These are phyloP conservation scores for Antennarius maculatus DNA, from an alignment of 2,797 vertebrate genomes.

Conservation along the genomic window DNA sequence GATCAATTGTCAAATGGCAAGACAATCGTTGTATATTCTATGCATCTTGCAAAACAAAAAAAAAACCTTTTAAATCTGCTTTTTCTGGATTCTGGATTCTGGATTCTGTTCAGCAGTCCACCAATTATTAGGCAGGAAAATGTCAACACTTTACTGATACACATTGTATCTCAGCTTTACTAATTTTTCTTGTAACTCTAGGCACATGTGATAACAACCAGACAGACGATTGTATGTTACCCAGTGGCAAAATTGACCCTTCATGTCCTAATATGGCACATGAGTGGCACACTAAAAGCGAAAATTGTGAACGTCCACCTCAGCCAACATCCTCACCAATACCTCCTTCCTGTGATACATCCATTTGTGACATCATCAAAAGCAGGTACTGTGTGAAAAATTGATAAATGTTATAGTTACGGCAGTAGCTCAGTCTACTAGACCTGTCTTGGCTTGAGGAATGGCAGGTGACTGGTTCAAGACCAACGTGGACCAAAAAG, in stretches of 20 bases:
- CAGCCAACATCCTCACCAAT: neutral
- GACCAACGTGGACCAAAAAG: too few species aligned
- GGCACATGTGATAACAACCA: conserved; percentile 87
- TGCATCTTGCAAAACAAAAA: neutral
- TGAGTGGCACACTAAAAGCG: conserved; percentile 81
- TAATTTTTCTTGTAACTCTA: conserved; percentile 45
- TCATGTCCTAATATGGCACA: conserved; percentile 85
- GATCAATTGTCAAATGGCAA: neutral
- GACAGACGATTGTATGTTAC: conserved; percentile 85
- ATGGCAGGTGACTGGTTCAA: too few species aligned
- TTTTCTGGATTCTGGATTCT: neutral
- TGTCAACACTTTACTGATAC: too few species aligned
- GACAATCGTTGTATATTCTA: neutral
- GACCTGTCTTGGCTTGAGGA: too few species aligned
- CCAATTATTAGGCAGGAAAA: neutral
- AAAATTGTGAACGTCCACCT: conserved; percentile 22
- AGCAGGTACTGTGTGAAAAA: conserved; percentile 56
- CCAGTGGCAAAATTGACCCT: conserved; percentile 69
- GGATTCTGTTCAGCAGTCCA: neutral
- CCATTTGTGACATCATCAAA: conserved; percentile 68
- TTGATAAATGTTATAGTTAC: too few species aligned
- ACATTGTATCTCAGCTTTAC: too few species aligned
- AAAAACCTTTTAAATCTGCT: neutral
- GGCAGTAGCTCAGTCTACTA: too few species aligned
- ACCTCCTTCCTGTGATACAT: neutral